A percentile compares a stretch with the other conserved stretches of the same genome.
Conservation (phyloP, 2,797 vertebrate genomes). For the Phataginus tetradactyla region DNA sequence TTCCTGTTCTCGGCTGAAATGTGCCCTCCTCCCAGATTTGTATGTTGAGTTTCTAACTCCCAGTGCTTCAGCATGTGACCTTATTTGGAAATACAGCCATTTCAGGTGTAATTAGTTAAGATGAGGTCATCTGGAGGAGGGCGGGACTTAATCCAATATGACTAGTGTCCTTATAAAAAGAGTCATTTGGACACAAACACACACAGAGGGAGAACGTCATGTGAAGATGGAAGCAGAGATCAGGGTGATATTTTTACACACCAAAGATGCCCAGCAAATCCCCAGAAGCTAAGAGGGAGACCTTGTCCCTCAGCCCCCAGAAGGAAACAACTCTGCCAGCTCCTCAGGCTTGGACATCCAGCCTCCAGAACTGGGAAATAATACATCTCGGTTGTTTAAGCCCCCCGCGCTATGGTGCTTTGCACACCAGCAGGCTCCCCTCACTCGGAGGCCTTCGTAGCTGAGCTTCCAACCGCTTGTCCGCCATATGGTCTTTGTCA, state of each 20-base stretch:
- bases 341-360: not conserved
- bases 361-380: not conserved
- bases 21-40: not conserved
- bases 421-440: not conserved
- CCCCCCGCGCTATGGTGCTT: not conserved
- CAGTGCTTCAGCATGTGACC: not conserved
- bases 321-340: not conserved
- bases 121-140: not conserved
- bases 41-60: not conserved
- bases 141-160: not conserved
- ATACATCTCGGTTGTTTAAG: not conserved
- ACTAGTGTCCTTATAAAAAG: not conserved
- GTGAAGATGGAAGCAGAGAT: not conserved
- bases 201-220: not conserved
- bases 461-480: no score
- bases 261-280: not conserved
- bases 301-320: not conserved
- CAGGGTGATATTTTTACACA: not conserved
- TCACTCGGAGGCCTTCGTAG: no score
- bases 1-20: not conserved
- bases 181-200: not conserved
- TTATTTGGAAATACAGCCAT: not conserved
- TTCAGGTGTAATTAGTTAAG: not conserved
- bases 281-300: not conserved
- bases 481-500: not conserved